Evolutionary conservation across 1,140 invertebrate species (phyloP), one percentile per base, ranked within the genome.

Genomic region (Anastrepha obliqua): DNA sequence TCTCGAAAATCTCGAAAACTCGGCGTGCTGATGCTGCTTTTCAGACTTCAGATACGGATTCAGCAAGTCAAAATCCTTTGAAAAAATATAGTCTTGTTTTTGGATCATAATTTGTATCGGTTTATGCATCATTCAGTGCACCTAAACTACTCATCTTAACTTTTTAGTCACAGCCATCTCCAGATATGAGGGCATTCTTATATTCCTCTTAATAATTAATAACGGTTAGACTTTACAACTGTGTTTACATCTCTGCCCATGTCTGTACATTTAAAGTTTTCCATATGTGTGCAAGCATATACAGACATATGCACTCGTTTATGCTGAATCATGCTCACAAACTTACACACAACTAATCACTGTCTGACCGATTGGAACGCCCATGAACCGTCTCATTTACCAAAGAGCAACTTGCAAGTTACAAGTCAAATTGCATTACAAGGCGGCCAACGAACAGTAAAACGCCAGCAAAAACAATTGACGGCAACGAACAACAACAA

Each of bases 291-390:
- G 42, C 65, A 13, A 70, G 13, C 9, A 0, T 29, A 42, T 70
- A 42, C 39, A 44, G 0, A 70, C 11, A 17, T 17, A 11, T 13
- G 17, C 11, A 74, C 15, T 42, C 11, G 44, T 17, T 11, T n/a
- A 17, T 44, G 15, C 3, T 5, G 1, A n/a, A 62, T 5, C 11
- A 47, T 2, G 11, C 51, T 8, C 51, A 55, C 51, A 2, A 0
- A 55, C 51, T 55, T 11, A 55, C 11, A 74, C 39, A 47, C 39
- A 74, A 74, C 67, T 13, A 74, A 74, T 74, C 42, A 74, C 67
- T 74, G 67, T 47, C 67, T 74, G 67, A 74, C 67, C 67, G 42
- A 74, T 74, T 74, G 67, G 67, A 74, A 74, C 67, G 67, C 67
- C 67, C 67, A 74, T 74, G 42, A 74, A 74, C 67, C 67, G 29